phyloP scores from a whole-genome alignment of 2,797 vertebrate genomes.

The Diglossa cyanea region DNA sequence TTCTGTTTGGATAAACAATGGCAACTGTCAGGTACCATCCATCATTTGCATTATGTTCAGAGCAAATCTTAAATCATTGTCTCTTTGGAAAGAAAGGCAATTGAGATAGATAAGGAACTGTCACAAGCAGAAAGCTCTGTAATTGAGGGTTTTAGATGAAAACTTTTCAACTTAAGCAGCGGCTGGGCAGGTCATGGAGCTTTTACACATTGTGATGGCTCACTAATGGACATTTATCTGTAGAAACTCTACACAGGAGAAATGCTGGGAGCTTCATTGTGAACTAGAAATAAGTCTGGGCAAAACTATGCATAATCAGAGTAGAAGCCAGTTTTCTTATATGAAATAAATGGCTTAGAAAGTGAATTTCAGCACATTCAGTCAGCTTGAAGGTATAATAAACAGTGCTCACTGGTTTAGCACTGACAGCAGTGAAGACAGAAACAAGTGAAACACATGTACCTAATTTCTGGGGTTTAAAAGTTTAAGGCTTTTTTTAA shows the following conservation, averaged over 20 bases:
- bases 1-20: slow-evolving; percentile 68
- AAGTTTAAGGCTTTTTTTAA: not conserved
- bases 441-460: not conserved
- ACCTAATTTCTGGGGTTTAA: not conserved
- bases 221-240: not conserved
- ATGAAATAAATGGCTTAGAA: not conserved
- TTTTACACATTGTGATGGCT: not conserved
- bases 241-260: not conserved
- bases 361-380: not conserved
- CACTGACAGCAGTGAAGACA: fast-evolving
- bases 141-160: slow-evolving; percentile 49
- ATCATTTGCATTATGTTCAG: slow-evolving; percentile 55
- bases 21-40: slow-evolving; percentile 66
- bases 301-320: not conserved
- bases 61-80: slow-evolving; percentile 75
- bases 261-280: not conserved
- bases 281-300: not conserved
- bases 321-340: not conserved
- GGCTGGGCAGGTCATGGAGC: not conserved
- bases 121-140: slow-evolving; percentile 51
- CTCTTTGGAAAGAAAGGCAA: slow-evolving; percentile 66
- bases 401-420: not conserved
- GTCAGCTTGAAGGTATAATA: not conserved
- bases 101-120: slow-evolving; percentile 70
- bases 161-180: not conserved